Base-by-base conservation (phyloP, 1,140 invertebrate genomes). In the Piezodorus guildinii region DNA sequence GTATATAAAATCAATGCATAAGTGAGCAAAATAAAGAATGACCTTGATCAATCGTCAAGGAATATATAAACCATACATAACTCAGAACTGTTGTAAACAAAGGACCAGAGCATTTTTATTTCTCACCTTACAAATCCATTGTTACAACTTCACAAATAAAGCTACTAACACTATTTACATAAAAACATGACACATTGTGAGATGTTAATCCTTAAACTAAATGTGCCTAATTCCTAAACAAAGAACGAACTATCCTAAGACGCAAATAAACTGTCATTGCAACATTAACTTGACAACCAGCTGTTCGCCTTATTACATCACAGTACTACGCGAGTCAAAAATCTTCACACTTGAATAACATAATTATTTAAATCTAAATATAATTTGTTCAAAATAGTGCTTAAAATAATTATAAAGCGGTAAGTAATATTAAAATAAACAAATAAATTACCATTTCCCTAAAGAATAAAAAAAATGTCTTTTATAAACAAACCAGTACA, bases 221-320 rank as follows among this genome's bases (percentile, higher is more conserved):
- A 56, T 23, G 15, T 56, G 4, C 23, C 52, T 56, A 56, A 56
- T 56, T 56, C 21, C 52, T 56, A 56, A 56, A 56, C 19, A 56
- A 56, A 56, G 52, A 56, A 25, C 17, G 6, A 23, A 23, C 44
- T 60, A 44, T 44, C 45, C 63, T 64, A 64, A 64, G 56, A 64
- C 63, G 63, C 63, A 64, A 64, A 64, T 64, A 64, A 64, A 64
- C 63, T 64, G 56, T 64, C 63, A 60, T 60, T 64, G 63, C 63
- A 64, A 64, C 63, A 64, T 64, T 64, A 10, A 60, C 63, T 64
- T 64, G 63, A 64, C 63, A 64, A 64, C 54, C 63, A 64, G 63
- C 63, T 64, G 63, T 60, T 63, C 44, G 19, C n/a, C 23, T 15
- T 43, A 64, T 64, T 64, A 64, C 63, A 64, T 64, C 63, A 64